Conservation (phyloP, 1,140 invertebrate genomes). For the Drosophila nannoptera region DNA sequence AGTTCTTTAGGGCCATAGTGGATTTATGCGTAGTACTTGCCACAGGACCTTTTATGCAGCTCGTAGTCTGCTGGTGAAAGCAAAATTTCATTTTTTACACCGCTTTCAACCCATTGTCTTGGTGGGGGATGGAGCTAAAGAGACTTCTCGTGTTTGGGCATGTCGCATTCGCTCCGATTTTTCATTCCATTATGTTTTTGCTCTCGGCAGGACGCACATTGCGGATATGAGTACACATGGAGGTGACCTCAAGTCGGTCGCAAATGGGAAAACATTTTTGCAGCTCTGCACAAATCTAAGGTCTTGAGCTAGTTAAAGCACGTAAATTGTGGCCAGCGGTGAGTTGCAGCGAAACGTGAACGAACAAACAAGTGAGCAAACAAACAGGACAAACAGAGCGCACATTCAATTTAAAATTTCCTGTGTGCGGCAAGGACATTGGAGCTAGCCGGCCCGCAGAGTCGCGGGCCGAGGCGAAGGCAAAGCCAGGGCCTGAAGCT, state of each 20-base stretch:
- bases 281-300: conserved; percentile 23
- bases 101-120: not conserved
- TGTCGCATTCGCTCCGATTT: not conserved
- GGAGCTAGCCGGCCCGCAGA: too few relatives aligned
- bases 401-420: conserved; percentile 74
- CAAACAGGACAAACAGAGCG: conserved; percentile 21
- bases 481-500: not conserved
- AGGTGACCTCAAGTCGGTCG: not conserved
- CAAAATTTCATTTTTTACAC: not conserved
- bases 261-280: conserved; percentile 17
- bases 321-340: conserved; percentile 46
- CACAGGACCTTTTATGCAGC: too few relatives aligned
- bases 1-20: too few relatives aligned
- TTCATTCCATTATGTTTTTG: too few relatives aligned
- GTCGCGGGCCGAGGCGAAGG: not conserved
- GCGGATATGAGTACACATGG: not conserved
- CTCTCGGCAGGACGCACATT: too few relatives aligned
- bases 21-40: too few relatives aligned
- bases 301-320: conserved; percentile 7
- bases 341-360: conserved; percentile 42
- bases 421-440: conserved; percentile 54
- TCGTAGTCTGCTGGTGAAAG: not conserved
- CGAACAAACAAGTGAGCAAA: conserved; percentile 40
- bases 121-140: not conserved
- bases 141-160: conserved; percentile 1